Base-by-base conservation (phyloP, 2,797 vertebrate genomes). In the Octomys mimax region DNA sequence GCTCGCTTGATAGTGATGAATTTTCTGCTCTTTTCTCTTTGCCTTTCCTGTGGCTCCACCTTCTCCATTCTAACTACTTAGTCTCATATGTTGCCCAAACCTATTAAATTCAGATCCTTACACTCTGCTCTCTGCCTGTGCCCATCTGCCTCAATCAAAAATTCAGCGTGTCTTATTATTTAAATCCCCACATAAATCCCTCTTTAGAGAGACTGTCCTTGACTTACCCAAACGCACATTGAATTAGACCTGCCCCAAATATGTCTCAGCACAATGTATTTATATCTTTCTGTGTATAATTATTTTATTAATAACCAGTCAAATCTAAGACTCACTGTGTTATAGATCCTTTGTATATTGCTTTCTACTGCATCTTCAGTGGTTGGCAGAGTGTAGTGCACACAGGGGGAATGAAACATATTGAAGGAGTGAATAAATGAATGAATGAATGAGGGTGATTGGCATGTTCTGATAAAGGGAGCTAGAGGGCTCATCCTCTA, bases 201-300 rank as follows among this genome's bases (percentile, higher is more conserved):
- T 46, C 61, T 54, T 18, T 24, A 26, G 70, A 80, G 61, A 66
- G 61, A 6, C 33, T 77, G 39, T 64, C 5, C 19, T 42, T 64
- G 83, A 16, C 26, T 77, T 62, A 24, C n/a, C 10, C 52, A 62
- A 1, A 13, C 71, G n/a, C 4, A 13, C 6, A 1, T 33, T 82
- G 52, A 59, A 3, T 78, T 26, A 57, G 52, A 64, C 36, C 11
- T 61, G 21, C 70, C 64, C 78, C 42, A n/a, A 39, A 36, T 80
- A 22, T 57, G 3, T 75, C 46, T 78, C 13, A 75, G 42, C 21
- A 39, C n/a, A 39, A 22, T 2, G 16, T 6, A 68, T 19, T 49
- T 73, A 54, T 28, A 0, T 14, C 9, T n/a, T 42, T 66, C 39
- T 28, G 0, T 24, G 5, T 26, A 6, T 31, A 64, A 75, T 49